Conservation (phyloP, 2,113 vertebrate genomes). For the Pluvianellus socialis region DNA sequence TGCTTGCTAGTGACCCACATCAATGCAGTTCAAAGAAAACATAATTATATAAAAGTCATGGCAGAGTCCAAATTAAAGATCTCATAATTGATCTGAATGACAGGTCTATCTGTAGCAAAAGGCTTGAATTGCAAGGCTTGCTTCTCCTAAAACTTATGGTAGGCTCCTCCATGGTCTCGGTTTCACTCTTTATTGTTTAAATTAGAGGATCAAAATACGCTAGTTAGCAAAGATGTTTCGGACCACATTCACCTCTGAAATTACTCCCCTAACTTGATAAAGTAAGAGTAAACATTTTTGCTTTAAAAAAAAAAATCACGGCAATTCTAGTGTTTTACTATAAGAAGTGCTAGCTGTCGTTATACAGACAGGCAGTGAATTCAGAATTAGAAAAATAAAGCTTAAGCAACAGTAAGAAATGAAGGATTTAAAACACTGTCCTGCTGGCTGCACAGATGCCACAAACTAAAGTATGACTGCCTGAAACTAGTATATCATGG, state of each 20-base stretch:
- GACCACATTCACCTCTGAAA: background rate
- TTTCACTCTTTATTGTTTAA: background rate
- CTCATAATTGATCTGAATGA: constrained; percentile 35
- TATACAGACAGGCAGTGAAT: background rate
- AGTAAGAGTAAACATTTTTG: background rate
- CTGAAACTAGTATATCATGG: background rate
- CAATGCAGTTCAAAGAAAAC: constrained; percentile 50
- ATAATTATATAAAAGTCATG: constrained; percentile 52
- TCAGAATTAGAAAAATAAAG: background rate
- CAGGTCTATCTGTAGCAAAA: constrained; percentile 50
- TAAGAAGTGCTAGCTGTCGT: background rate
- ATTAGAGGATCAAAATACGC: constrained; percentile 8
- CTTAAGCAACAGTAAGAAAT: background rate
- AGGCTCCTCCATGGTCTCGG: background rate
- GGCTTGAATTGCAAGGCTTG: constrained; percentile 1
- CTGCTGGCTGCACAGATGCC: background rate
- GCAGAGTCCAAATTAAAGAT: constrained; percentile 63
- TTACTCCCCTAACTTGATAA: background rate
- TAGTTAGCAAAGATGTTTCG: background rate
- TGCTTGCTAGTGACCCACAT: constrained; percentile 56
- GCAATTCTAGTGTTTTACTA: background rate
- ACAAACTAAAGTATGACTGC: background rate
- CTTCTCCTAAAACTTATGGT: background rate
- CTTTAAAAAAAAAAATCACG: background rate
- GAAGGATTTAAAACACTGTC: background rate